Conservation (phyloP, 2,113 vertebrate species). For the Microtus pennsylvanicus region DNA sequence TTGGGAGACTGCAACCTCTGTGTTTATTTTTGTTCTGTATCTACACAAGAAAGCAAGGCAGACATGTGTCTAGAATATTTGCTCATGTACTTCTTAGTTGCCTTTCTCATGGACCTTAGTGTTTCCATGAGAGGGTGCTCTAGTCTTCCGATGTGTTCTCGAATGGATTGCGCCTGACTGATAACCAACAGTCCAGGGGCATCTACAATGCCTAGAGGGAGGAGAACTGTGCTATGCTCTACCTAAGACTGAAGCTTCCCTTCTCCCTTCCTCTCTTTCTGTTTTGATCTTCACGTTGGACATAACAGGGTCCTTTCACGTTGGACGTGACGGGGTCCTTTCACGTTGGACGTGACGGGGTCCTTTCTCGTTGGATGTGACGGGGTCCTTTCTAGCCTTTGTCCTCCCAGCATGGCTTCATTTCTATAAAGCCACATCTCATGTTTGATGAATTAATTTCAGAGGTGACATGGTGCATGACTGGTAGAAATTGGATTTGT, state of each 20-base stretch:
- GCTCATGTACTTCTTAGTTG: neutral
- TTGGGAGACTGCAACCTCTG: neutral
- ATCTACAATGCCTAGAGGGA: neutral
- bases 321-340: too few relatives aligned
- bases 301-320: neutral
- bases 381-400: neutral
- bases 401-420: neutral
- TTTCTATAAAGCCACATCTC: constrained; percentile 17
- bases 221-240: neutral
- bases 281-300: neutral
- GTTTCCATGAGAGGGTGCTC: neutral
- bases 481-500: constrained; percentile 67
- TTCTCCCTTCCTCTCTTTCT: neutral
- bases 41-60: neutral
- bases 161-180: neutral
- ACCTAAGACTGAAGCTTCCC: neutral
- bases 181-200: neutral
- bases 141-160: neutral
- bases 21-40: neutral
- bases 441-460: constrained; percentile 63
- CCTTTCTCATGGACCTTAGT: neutral
- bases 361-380: too few relatives aligned
- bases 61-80: neutral
- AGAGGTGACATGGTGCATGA: constrained; percentile 27
- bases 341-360: too few relatives aligned